A percentile compares a stretch with the other conserved stretches of the same genome.
Conservation (phyloP, 2,797 vertebrate genomes). For the Intellagama lesueurii region DNA sequence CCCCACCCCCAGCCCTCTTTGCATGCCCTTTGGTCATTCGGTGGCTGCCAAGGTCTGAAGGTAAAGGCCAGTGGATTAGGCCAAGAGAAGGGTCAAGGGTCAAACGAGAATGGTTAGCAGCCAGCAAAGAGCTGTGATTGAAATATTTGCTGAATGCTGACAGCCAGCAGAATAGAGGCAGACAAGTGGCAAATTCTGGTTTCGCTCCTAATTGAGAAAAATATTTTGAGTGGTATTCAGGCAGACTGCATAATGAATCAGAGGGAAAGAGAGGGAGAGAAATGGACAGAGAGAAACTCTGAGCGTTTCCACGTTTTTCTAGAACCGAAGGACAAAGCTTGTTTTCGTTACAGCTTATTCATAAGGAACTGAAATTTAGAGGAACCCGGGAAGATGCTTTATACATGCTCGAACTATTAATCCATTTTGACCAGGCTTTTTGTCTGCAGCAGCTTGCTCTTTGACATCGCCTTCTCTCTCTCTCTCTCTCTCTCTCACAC, state of each 20-base stretch:
- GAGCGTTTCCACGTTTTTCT: background rate
- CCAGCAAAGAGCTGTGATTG: slow-evolving; percentile 70
- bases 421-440: background rate
- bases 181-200: slow-evolving; percentile 82
- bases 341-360: background rate
- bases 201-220: slow-evolving; percentile 80
- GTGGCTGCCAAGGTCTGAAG: slow-evolving; percentile 63
- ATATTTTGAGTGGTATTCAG: slow-evolving; percentile 79
- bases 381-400: background rate
- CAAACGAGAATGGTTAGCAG: slow-evolving; percentile 74
- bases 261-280: slow-evolving; percentile 33
- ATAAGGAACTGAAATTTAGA: background rate
- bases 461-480: background rate
- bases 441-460: no score
- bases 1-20: background rate
- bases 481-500: no score
- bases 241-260: slow-evolving; percentile 65
- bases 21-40: slow-evolving; percentile 23
- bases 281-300: slow-evolving; percentile 3
- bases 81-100: slow-evolving; percentile 74
- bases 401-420: background rate
- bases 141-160: slow-evolving; percentile 83
- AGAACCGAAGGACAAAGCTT: no score
- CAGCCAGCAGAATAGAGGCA: slow-evolving; percentile 80
- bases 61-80: slow-evolving; percentile 72